Base-by-base conservation (phyloP, 2,888 invertebrate genomes). In the Eristalis intricaria region DNA sequence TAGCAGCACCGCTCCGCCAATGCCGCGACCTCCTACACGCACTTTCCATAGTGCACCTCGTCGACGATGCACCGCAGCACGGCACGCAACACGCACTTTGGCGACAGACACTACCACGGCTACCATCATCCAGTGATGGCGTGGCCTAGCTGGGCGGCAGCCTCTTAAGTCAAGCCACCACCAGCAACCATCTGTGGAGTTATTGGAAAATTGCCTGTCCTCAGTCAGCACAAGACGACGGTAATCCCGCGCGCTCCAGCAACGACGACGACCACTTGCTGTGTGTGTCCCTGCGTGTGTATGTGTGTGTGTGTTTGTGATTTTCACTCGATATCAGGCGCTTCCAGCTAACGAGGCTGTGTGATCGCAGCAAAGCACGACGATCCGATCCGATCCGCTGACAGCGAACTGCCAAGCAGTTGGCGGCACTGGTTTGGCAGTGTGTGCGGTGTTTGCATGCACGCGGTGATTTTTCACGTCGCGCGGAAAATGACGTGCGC, bases 31-130 rank as follows among this genome's bases (percentile, higher is more conserved):
- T 86, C 86, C 86, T 86, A 86, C 86, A 86, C 82, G 78, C 86
- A 82, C 82, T 86, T 78, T 82, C 70, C 86, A 86, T 86, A 86
- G 71, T 26, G 87, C 87, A 85, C 85, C 76, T 70, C 66, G 58
- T 68, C 32, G 32, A 32, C 32, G 32, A 32, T 32, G 32, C 32
- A 32, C 69, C 35, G 56, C 15, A 35, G 66, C 83, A 77, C 66
- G 76, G 76, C 79, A 87, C 73, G 83, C 79, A 83, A 83, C 87
- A 87, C 87, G 87, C 87, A 87, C 76, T 83, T 80, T 83, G 79
- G 87, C 83, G 87, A 87, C 87, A 87, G 73, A 50, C 19, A 50
- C 1, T 76, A 56, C 79, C 79, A 70, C 29, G 35, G 73, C 79
- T 78, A 64, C 78, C 64, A 64, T 10, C 29, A 82, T 77, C 74